These are phyloP conservation scores for Panagrolaimus sp. DNA, from an alignment of 1,140 invertebrate species.

Conservation along the genomic window DNA sequence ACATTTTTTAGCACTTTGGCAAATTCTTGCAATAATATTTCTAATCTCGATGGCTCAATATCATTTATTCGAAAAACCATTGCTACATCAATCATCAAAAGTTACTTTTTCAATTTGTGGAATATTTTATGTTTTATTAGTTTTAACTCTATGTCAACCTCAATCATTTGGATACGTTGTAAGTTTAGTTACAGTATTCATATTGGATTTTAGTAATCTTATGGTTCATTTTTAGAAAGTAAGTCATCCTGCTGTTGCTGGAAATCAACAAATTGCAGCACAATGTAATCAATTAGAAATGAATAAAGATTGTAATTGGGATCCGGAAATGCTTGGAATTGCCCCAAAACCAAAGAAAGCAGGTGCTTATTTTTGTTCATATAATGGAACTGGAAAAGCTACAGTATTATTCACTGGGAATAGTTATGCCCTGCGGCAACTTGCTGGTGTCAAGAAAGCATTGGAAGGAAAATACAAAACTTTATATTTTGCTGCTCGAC, in stretches of 20 bases:
- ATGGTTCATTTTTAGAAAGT: too few species aligned
- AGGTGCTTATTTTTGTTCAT: neutral
- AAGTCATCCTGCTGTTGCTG: neutral
- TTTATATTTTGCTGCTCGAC: constrained; percentile 1
- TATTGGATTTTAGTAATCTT: too few species aligned
- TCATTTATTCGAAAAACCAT: constrained; percentile 2
- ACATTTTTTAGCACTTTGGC: neutral
- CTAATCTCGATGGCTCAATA: neutral
- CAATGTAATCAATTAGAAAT: neutral
- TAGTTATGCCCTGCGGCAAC: neutral
- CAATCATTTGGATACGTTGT: neutral
- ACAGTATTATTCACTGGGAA: constrained; percentile 4
- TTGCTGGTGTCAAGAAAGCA: neutral
- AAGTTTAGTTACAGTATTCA: too few species aligned
- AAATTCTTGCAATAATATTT: neutral
- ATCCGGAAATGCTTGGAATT: constrained; percentile 1
- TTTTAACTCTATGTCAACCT: neutral
- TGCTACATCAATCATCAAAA: neutral
- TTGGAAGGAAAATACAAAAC: neutral
- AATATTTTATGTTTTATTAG: neutral
- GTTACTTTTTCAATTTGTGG: neutral
- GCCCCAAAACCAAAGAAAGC: neutral
- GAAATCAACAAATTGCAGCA: neutral
- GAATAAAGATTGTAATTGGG: constrained; percentile 2
- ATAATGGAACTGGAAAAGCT: neutral